Conservation (phyloP, 2,797 vertebrate genomes). For the Poecilia gillii region DNA sequence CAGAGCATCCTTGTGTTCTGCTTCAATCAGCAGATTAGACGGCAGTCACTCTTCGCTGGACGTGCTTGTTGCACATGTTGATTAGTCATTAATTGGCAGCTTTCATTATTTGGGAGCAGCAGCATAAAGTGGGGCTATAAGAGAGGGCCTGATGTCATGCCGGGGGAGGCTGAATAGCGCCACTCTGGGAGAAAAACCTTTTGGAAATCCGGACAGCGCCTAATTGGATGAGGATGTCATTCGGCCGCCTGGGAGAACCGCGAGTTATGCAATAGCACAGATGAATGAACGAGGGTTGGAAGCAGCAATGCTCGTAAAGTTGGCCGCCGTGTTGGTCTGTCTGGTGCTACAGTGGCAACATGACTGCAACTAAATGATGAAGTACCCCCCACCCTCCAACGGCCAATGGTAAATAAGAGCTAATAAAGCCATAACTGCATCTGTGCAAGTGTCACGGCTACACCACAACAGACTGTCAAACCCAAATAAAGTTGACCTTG, state of each 20-base stretch:
- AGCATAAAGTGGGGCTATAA: constrained; percentile 78
- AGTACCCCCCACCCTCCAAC: not conserved
- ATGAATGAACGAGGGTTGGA: constrained; percentile 68
- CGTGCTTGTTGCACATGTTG: constrained; percentile 79
- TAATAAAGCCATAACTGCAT: not conserved
- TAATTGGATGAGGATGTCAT: constrained; percentile 83
- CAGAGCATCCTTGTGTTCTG: constrained; percentile 76
- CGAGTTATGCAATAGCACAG: constrained; percentile 75
- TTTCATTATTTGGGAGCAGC: constrained; percentile 79
- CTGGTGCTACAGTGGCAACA: constrained; percentile 10
- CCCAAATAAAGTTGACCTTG: constrained; percentile 17
- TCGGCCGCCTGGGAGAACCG: constrained; percentile 69
- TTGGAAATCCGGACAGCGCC: constrained; percentile 77
- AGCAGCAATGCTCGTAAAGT: constrained; percentile 60
- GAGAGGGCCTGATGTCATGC: constrained; percentile 79
- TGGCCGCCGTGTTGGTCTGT: constrained; percentile 49
- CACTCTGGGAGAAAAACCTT: constrained; percentile 78
- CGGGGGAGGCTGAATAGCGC: constrained; percentile 76
- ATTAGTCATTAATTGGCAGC: constrained; percentile 82
- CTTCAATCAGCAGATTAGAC: constrained; percentile 78
- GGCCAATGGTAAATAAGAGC: not conserved
- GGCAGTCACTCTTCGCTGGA: constrained; percentile 77
- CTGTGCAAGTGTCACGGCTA: not conserved
- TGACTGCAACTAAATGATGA: not conserved
- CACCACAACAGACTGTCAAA: constrained; percentile 9